phyloP scores from a whole-genome alignment of 2,888 invertebrate species.

The Coecobrya sp. region DNA sequence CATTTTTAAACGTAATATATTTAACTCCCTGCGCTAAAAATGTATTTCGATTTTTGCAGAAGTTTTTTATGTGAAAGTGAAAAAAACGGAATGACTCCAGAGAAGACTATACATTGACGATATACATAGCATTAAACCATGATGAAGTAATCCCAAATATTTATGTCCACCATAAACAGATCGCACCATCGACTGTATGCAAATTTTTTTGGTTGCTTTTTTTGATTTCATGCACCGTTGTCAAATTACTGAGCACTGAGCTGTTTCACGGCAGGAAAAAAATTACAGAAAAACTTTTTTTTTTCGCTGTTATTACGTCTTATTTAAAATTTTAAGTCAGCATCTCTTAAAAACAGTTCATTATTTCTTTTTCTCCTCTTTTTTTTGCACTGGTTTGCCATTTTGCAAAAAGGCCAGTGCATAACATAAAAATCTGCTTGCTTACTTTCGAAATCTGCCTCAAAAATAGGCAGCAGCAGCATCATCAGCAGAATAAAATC shows the following conservation, averaged over 20 bases:
- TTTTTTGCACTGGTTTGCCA: neutral
- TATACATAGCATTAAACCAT: neutral
- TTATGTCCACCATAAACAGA: neutral
- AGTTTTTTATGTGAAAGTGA: slow-evolving; percentile 48
- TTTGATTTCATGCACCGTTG: slow-evolving; percentile 19
- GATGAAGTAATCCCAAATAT: neutral
- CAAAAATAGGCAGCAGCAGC: neutral
- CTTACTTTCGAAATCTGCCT: neutral
- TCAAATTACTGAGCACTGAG: slow-evolving; percentile 47
- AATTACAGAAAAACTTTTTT: neutral
- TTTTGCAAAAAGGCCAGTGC: neutral
- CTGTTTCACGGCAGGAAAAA: slow-evolving; percentile 8
- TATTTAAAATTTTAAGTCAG: slow-evolving; percentile 6
- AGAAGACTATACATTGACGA: neutral
- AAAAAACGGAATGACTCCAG: slow-evolving; percentile 65
- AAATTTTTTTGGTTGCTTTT: neutral
- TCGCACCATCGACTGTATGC: neutral
- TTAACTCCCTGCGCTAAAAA: slow-evolving; percentile 31
- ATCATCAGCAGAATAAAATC: neutral
- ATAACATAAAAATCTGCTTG: neutral
- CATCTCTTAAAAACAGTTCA: slow-evolving; percentile 28
- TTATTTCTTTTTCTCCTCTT: slow-evolving; percentile 5
- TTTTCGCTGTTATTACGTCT: neutral
- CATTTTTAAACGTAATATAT: slow-evolving; percentile 8
- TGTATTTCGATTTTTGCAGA: slow-evolving; percentile 79